These are phyloP conservation scores for Daphoenositta chrysoptera DNA, from an alignment of 2,113 vertebrate species.

Conservation along the genomic window DNA sequence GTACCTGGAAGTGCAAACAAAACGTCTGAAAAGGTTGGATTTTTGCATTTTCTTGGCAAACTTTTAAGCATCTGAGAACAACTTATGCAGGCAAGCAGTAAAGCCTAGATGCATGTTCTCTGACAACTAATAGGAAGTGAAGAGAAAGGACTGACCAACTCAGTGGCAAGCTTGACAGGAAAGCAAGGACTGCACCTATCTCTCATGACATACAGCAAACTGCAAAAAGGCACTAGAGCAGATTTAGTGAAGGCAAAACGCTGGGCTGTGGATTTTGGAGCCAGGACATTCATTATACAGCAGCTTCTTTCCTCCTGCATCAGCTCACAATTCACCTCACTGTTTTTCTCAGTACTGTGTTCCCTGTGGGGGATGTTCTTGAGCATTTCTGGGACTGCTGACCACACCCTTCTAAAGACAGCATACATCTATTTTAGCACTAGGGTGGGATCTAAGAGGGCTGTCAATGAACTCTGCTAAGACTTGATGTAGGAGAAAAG, in stretches of 20 bases:
- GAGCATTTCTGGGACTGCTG: background rate
- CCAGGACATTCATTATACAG: background rate
- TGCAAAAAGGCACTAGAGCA: background rate
- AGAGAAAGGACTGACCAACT: background rate
- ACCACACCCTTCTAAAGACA: background rate
- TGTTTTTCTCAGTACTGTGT: background rate
- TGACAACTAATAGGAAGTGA: background rate
- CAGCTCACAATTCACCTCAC: background rate
- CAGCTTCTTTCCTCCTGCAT: background rate
- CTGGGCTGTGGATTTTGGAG: background rate
- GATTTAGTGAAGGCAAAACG: background rate
- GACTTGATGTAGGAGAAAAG: background rate
- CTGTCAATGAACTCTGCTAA: background rate
- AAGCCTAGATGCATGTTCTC: background rate
- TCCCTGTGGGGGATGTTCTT: background rate
- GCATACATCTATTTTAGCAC: background rate
- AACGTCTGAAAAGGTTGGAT: slow-evolving; percentile 23
- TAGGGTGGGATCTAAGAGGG: background rate
- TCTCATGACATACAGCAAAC: background rate
- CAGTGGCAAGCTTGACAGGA: background rate
- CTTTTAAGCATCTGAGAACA: background rate
- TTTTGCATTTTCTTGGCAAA: background rate
- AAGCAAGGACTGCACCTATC: background rate
- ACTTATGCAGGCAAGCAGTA: background rate
- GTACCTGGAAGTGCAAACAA: slow-evolving; percentile 76